Evolutionary conservation across 2,797 vertebrate genomes (phyloP), one percentile per base, ranked within the genome.

Genomic region (Ctenopoma multispine): DNA sequence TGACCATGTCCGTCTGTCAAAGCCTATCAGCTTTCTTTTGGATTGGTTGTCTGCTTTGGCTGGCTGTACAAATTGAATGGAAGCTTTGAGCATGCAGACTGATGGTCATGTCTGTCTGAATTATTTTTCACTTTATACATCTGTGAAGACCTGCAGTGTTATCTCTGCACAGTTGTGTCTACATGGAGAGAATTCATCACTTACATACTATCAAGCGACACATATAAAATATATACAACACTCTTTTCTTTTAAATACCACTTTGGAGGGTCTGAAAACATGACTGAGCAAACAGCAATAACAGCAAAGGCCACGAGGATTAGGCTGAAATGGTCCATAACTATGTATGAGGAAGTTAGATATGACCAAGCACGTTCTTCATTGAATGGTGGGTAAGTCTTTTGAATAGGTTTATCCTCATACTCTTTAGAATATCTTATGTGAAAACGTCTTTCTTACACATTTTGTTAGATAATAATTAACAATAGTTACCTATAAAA

Each of bases 331-430:
- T 86, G 24, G 73, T 66, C 80, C 63, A 89, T 92, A 87, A 91
- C 92, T 92, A 92, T 92, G 86, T 81, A 92, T 91, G 90, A 92
- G 89, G 58, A n/a, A 55, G 63, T 89, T 80, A 91, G 79, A 91
- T 92, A 92, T 93, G 86, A 72, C 72, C 87, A 80, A 79, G 49
- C 89, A 91, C 79, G 77, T 56, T 75, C 79, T 69, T 86, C 60
- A 78, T 78, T 82, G 71, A 86, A 80, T 48, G 64, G 63, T 46
- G 29, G 58, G 62, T 55, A 77, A 46, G 60, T 75, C 59, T n/a
- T 31, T 69, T 82, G 41, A 84, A 70, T 20, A 54, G 68, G 65
- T 74, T 86, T 71, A 73, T 77, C 56, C 50, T 63, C 1, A 17
- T 62, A 57, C 48, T 63, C 82, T 58, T 78, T 41, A 61, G n/a